Conservation (phyloP, 92 coral and sea anemone genomes). For the Bergia puertoricense region DNA sequence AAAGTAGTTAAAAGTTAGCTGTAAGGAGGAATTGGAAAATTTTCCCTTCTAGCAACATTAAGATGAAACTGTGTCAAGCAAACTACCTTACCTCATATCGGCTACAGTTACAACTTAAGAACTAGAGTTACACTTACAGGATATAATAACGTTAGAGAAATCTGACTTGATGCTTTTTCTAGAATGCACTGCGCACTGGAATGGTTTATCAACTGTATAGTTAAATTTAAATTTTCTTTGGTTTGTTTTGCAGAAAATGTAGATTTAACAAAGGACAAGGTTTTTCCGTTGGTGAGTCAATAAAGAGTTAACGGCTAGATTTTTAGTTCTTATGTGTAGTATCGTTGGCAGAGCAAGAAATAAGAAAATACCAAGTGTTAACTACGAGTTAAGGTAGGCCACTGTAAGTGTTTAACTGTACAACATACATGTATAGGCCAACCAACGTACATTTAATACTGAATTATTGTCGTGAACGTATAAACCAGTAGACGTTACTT, state of each 20-base stretch:
- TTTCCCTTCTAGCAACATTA: no score
- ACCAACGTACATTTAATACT: no score
- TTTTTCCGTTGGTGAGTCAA: slow-evolving; percentile 9
- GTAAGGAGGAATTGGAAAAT: no score
- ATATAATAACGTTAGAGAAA: not conserved
- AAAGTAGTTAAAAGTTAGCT: no score
- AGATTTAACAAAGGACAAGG: not conserved
- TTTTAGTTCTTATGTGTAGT: not conserved
- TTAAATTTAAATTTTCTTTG: not conserved
- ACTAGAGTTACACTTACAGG: not conserved
- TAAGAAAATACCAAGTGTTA: not conserved
- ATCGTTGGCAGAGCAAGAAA: not conserved
- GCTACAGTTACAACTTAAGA: not conserved
- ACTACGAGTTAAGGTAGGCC: no score
- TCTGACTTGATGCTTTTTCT: not conserved
- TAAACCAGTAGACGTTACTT: no score
- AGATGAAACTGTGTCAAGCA: not conserved
- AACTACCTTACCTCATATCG: not conserved
- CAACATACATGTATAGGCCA: no score
- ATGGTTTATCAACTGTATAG: not conserved
- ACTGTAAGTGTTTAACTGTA: no score
- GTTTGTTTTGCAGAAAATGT: not conserved
- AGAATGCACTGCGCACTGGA: not conserved
- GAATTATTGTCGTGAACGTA: no score
- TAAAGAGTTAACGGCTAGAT: not conserved